A percentile compares a stretch with the other conserved stretches of the same genome.
These are phyloP conservation scores for Drosophila kanekoi DNA, from an alignment of 2,888 invertebrate species.

Conservation along the genomic window DNA sequence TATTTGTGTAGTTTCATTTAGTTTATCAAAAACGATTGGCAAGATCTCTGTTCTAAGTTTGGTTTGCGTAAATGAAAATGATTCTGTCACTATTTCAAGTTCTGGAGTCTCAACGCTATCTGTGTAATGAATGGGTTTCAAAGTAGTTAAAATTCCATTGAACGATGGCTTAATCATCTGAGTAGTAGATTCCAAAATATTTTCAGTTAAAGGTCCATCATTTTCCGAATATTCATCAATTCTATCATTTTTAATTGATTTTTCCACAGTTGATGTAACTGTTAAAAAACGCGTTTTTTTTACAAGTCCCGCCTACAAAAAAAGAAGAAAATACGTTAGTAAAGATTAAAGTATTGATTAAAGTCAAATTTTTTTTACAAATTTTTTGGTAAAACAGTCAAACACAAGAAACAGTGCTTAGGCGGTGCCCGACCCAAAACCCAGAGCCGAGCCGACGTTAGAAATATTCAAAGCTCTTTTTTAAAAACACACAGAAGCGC, in stretches of 20 bases:
- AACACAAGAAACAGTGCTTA: too few relatives aligned
- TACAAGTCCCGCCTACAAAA: conserved; percentile 91
- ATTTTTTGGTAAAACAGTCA: neutral
- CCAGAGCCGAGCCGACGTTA: too few relatives aligned
- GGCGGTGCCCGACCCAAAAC: too few relatives aligned
- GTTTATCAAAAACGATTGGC: conserved; percentile 91
- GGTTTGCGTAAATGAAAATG: conserved; percentile 95
- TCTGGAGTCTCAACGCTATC: conserved; percentile 93
- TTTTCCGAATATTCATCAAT: conserved; percentile 87
- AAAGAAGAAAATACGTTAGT: neutral
- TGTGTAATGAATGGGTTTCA: conserved; percentile 91
- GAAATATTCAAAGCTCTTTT: too few relatives aligned
- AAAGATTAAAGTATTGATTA: neutral
- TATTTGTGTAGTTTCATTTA: conserved; percentile 89
- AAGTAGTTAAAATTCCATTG: conserved; percentile 92
- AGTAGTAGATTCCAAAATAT: conserved; percentile 92
- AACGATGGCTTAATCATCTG: conserved; percentile 88
- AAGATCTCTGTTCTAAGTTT: conserved; percentile 95
- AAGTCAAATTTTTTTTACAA: neutral
- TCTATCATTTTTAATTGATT: conserved; percentile 88
- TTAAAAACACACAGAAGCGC: too few relatives aligned
- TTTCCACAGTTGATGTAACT: conserved; percentile 94
- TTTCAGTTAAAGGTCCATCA: conserved; percentile 93
- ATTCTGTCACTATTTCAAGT: conserved; percentile 94
- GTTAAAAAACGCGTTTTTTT: conserved; percentile 95